These are phyloP conservation scores for Sander vitreus DNA, from an alignment of 2,113 vertebrate genomes.

Conservation along the genomic window DNA sequence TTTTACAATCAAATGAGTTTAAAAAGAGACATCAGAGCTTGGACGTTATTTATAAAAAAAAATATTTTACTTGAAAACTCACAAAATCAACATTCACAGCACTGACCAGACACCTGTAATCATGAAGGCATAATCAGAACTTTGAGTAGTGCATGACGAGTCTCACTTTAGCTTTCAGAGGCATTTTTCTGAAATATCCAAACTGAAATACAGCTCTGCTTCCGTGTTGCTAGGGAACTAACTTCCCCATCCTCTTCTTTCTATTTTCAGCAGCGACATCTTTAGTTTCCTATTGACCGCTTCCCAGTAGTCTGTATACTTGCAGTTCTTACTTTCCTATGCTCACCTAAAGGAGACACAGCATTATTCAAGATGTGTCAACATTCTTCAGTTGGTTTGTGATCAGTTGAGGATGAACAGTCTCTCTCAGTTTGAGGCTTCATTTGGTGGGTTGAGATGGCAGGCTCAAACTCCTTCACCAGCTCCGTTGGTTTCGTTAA, in stretches of 20 bases:
- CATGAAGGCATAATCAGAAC: conserved; percentile 17
- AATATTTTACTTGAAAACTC: conserved; percentile 63
- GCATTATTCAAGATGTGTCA: conserved; percentile 1
- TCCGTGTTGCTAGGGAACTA: conserved; percentile 78
- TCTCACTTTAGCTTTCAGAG: conserved; percentile 41
- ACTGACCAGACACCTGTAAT: conserved; percentile 41
- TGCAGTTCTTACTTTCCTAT: conserved; percentile 4
- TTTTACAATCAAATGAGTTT: neutral
- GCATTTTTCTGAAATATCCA: conserved; percentile 25
- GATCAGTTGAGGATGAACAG: conserved; percentile 20
- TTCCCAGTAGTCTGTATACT: conserved; percentile 21
- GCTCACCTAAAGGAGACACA: conserved; percentile 14
- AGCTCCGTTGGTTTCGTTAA: conserved; percentile 51
- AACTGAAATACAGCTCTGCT: conserved; percentile 25
- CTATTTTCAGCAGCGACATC: conserved; percentile 66
- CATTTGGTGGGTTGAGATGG: conserved; percentile 13
- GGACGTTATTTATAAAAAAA: conserved; percentile 46
- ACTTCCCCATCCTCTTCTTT: conserved; percentile 36
- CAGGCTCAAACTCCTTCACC: conserved; percentile 42
- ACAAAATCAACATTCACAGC: conserved; percentile 48
- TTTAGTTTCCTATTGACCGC: conserved; percentile 35
- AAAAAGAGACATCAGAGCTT: neutral
- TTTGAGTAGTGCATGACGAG: conserved; percentile 41
- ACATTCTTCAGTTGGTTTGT: conserved; percentile 21
- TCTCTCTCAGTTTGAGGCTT: conserved; percentile 42